Evolutionary conservation across 1,140 invertebrate species (phyloP).

Genomic region (Drosophila triauraria): DNA sequence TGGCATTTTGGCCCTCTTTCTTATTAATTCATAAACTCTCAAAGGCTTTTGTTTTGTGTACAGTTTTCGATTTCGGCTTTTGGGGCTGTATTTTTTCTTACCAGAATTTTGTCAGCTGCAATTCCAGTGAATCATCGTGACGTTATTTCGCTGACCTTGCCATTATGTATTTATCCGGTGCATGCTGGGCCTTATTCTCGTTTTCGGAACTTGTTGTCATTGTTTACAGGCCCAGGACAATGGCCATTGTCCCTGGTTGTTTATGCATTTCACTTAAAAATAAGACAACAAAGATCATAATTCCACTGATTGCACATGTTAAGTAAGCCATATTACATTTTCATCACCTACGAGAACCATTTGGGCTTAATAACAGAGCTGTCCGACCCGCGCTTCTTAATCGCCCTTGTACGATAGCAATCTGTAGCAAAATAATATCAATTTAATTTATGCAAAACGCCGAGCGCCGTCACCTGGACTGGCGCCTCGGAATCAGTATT

Average conservation of each 20-base stretch:
- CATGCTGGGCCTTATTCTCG: constrained; percentile 3
- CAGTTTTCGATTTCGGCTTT: background rate
- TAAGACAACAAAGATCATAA: constrained; percentile 35
- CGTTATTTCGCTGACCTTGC: constrained; percentile 28
- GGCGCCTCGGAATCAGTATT: constrained; percentile 52
- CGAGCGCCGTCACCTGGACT: constrained; percentile 62
- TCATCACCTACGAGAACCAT: constrained; percentile 30
- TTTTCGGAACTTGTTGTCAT: constrained; percentile 20
- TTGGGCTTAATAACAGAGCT: constrained; percentile 30
- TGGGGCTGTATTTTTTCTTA: background rate
- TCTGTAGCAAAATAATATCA: constrained; percentile 61
- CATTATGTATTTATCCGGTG: constrained; percentile 11
- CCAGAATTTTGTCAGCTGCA: constrained; percentile 26
- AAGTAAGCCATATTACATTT: constrained; percentile 9
- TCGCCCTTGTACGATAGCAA: constrained; percentile 52
- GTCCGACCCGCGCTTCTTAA: constrained; percentile 52
- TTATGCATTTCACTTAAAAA: constrained; percentile 27
- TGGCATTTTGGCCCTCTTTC: background rate
- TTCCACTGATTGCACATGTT: constrained; percentile 3
- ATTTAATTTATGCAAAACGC: constrained; percentile 66
- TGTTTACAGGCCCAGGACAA: constrained; percentile 48
- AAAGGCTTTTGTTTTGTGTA: background rate
- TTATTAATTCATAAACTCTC: background rate
- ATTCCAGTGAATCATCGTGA: constrained; percentile 27
- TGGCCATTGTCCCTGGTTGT: constrained; percentile 61